A percentile compares a stretch with the other conserved stretches of the same genome.
phyloP scores from a whole-genome alignment of 2,797 vertebrate genomes.

The Phalanger gymnotis region DNA sequence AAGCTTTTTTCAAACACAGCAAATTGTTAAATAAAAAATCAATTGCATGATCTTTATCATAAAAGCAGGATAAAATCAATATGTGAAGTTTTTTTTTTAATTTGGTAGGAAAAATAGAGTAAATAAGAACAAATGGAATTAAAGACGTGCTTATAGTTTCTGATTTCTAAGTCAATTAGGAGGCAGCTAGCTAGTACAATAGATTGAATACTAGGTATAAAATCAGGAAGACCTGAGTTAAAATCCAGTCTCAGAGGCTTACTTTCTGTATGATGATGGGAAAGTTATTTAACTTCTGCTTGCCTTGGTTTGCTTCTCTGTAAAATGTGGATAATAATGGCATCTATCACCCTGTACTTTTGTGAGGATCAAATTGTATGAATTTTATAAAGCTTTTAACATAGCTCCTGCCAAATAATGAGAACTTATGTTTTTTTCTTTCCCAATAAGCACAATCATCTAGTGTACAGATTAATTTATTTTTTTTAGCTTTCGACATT shows the following conservation, averaged over 20 bases:
- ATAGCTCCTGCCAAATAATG: fast-evolving
- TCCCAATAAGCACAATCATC: neutral
- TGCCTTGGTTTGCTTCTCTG: neutral
- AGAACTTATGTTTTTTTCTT: neutral
- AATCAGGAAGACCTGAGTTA: too few species aligned
- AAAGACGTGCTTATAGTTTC: neutral
- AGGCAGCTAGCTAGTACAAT: neutral
- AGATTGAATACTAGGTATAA: neutral
- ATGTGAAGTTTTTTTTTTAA: too few species aligned
- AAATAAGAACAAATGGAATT: neutral
- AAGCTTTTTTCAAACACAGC: neutral
- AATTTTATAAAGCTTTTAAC: neutral
- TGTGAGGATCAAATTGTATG: neutral
- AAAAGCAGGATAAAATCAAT: neutral
- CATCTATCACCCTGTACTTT: neutral
- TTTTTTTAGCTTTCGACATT: too few species aligned
- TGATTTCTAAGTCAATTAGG: neutral
- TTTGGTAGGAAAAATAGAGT: too few species aligned
- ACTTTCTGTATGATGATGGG: too few species aligned
- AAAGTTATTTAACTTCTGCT: too few species aligned
- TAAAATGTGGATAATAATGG: neutral
- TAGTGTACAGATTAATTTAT: too few species aligned
- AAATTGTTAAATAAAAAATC: neutral
- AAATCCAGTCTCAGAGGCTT: too few species aligned
- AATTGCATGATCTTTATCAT: neutral